Base-by-base conservation (phyloP, 1,140 invertebrate species). In the Brachionus asplanchnoidis region DNA sequence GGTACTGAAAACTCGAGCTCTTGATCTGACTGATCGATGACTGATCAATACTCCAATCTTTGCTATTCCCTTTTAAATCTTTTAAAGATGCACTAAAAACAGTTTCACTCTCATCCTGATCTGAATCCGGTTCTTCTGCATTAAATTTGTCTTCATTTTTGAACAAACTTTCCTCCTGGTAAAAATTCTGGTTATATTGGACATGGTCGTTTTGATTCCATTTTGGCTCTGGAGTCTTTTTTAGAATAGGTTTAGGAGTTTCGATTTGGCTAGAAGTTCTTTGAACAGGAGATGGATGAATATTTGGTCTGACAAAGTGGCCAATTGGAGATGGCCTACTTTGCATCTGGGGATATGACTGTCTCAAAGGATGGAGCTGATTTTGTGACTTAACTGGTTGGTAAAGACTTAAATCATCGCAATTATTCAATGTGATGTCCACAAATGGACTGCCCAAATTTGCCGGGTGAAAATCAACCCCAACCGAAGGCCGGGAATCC, bases 61-160 rank as follows among this genome's bases (percentile, higher is more conserved):
- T 77, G 26, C 26, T 53, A 50, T 50, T 50, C 32, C 11, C 44
- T 50, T 77, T 77, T 50, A 77, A 50, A 12, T 77, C 32, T 28
- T 77, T 77, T 77, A 77, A 77, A 3, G 73, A 44, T 50, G 73
- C 8, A 26, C 73, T 50, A 77, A 77, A 77, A 50, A 77, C 32
- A 36, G 42, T 77, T 7, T 77, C 73, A 14, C n/a, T 26, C 12
- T 77, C 42, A 7, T 77, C 73, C 14, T 77, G 42, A 9, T 77
- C 73, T 28, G 66, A 36, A 6, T 77, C 73, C 12, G 53, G 42
- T 26, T 12, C 42, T 11, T 53, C 44, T 26, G 14, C 42, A 23
- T 77, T 44, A 12, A 50, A 77, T 53, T 77, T 77, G 11, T 53
- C 73, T 3, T 77, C 73, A 50, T 14, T 77, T 46, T 73, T 73